These are phyloP conservation scores for Gobius niger DNA, from an alignment of 2,113 vertebrate genomes.

Conservation along the genomic window DNA sequence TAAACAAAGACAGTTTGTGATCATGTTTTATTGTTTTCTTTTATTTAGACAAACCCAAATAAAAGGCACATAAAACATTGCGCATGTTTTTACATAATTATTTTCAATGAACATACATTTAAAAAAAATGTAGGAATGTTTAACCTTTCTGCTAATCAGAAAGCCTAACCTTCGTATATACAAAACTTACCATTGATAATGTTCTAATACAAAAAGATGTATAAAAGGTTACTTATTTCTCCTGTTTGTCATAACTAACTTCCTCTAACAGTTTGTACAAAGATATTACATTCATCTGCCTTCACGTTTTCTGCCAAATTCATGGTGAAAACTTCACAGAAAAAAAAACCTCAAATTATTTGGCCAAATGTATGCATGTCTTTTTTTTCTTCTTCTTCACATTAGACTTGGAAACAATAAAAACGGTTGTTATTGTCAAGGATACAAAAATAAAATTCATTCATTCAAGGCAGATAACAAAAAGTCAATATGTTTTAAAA, in stretches of 20 bases:
- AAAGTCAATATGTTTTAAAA: constrained; percentile 23
- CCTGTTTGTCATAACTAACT: constrained; percentile 84
- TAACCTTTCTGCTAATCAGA: constrained; percentile 98
- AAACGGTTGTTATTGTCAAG: constrained; percentile 20
- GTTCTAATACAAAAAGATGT: constrained; percentile 99
- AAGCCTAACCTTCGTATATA: constrained; percentile 97
- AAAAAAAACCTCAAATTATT: constrained; percentile 49
- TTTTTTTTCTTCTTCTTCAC: constrained; percentile 31
- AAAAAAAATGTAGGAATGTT: constrained; percentile 97
- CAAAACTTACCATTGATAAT: constrained; percentile 99
- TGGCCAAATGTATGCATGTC: constrained; percentile 49
- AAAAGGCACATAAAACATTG: constrained; percentile 97
- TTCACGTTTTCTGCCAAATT: constrained; percentile 83
- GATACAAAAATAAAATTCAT: constrained; percentile 31
- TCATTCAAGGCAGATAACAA: constrained; percentile 33
- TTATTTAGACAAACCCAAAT: constrained; percentile 99
- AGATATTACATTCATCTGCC: constrained; percentile 91
- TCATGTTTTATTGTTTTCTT: constrained; percentile 84
- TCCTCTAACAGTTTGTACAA: constrained; percentile 89
- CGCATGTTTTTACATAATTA: constrained; percentile 96
- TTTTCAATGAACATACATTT: constrained; percentile 97
- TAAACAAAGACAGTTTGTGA: constrained; percentile 45
- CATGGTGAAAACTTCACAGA: constrained; percentile 61
- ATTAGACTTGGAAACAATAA: constrained; percentile 58
- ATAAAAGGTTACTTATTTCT: constrained; percentile 93